Percentiles rank a stretch among this genome's conserved stretches.
Evolutionary conservation across 2,888 invertebrate genomes (phyloP).

Genomic region (Drepana falcataria): DNA sequence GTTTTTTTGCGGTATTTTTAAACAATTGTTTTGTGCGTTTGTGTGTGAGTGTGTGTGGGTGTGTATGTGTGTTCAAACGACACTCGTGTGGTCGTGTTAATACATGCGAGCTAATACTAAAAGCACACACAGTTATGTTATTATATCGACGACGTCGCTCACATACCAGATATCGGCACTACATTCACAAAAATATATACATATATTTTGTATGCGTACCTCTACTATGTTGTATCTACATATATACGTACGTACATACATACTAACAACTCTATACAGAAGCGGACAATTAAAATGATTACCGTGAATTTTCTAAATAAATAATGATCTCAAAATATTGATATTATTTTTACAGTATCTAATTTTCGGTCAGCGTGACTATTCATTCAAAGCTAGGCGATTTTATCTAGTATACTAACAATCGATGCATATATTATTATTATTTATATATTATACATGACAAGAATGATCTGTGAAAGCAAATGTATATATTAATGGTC

Average conservation of each 20-base stretch:
- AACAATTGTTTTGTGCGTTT: constrained; percentile 38
- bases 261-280: constrained; percentile 43
- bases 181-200: constrained; percentile 18
- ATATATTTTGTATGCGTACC: constrained; percentile 12
- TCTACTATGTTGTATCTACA: constrained; percentile 7
- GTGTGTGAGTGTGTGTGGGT: constrained; percentile 37
- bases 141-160: constrained; percentile 62
- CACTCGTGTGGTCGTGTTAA: constrained; percentile 38
- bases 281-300: constrained; percentile 37
- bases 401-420: constrained; percentile 16
- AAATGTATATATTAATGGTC: too few relatives aligned
- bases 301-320: constrained; percentile 12
- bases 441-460: constrained; percentile 9
- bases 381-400: constrained; percentile 15
- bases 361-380: constrained; percentile 16
- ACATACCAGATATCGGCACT: constrained; percentile 68
- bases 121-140: constrained; percentile 61
- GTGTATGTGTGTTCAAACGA: constrained; percentile 35
- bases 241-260: constrained; percentile 16
- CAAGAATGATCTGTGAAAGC: too few relatives aligned
- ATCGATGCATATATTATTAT: constrained; percentile 24
- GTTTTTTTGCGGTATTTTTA: constrained; percentile 21
- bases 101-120: constrained; percentile 61
- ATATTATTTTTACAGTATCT: neutral
- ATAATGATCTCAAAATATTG: neutral